These are phyloP conservation scores for Pithys albifrons DNA, from an alignment of 2,113 vertebrate genomes.

Conservation along the genomic window DNA sequence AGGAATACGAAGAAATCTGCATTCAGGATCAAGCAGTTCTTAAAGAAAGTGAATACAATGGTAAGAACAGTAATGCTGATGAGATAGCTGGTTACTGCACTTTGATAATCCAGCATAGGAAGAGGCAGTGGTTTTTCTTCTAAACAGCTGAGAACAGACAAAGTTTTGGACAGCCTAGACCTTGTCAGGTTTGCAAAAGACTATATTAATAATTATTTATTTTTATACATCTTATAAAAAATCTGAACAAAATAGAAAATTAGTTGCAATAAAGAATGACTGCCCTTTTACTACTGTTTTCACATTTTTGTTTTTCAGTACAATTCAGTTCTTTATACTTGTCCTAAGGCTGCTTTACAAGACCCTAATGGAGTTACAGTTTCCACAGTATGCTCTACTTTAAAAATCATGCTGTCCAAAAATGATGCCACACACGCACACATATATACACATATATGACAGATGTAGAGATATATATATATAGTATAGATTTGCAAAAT, in stretches of 20 bases:
- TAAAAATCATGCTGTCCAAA: not conserved
- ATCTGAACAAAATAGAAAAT: not conserved
- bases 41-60: constrained; percentile 44
- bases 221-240: not conserved
- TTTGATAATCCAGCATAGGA: not conserved
- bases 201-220: not conserved
- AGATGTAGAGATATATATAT: not conserved
- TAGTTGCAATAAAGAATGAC: not conserved
- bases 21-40: constrained; percentile 23
- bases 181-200: not conserved
- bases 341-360: not conserved
- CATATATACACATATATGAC: not conserved
- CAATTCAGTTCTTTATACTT: not conserved
- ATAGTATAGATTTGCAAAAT: not conserved
- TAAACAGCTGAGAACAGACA: not conserved
- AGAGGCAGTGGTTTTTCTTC: not conserved
- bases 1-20: constrained; percentile 9
- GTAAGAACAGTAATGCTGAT: constrained; percentile 53
- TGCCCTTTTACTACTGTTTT: not conserved
- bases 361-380: not conserved
- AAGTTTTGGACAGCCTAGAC: not conserved
- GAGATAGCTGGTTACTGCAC: not conserved
- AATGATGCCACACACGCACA: not conserved
- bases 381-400: not conserved
- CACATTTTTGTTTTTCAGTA: not conserved